phyloP scores from a whole-genome alignment of 2,888 invertebrate species.

The Patella pellucida region DNA sequence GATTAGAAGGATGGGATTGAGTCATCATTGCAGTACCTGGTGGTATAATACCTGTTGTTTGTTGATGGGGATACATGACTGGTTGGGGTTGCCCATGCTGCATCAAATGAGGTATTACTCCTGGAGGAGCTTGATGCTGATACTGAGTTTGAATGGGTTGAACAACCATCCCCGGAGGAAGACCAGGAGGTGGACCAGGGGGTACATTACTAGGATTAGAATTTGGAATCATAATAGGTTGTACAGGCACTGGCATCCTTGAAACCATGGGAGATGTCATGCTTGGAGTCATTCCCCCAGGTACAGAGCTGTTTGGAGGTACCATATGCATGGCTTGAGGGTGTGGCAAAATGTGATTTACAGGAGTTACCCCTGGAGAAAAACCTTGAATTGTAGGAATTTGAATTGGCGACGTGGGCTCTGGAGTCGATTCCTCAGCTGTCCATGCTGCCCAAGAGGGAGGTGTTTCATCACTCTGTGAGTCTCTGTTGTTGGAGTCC shows the following conservation, averaged over 20 bases:
- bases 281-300: neutral
- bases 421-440: conserved; percentile 21
- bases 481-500: conserved; percentile 23
- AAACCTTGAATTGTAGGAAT: conserved; percentile 11
- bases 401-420: too few relatives aligned
- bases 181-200: conserved; percentile 23
- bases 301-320: conserved; percentile 8
- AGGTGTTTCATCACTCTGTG: conserved; percentile 23
- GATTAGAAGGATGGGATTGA: conserved; percentile 27
- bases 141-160: conserved; percentile 14
- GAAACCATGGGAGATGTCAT: neutral
- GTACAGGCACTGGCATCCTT: conserved; percentile 11
- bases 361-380: conserved; percentile 25
- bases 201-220: conserved; percentile 20
- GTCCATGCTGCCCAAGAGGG: conserved; percentile 60
- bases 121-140: conserved; percentile 23
- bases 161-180: conserved; percentile 8
- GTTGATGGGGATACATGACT: conserved; percentile 25
- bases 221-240: conserved; percentile 26
- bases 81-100: conserved; percentile 14
- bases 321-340: conserved; percentile 22
- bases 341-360: conserved; percentile 26
- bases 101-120: conserved; percentile 18
- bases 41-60: conserved; percentile 22
- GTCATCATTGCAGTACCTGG: conserved; percentile 19